Evolutionary conservation across 2,797 vertebrate genomes (phyloP).

Genomic region (Amblyraja radiata): DNA sequence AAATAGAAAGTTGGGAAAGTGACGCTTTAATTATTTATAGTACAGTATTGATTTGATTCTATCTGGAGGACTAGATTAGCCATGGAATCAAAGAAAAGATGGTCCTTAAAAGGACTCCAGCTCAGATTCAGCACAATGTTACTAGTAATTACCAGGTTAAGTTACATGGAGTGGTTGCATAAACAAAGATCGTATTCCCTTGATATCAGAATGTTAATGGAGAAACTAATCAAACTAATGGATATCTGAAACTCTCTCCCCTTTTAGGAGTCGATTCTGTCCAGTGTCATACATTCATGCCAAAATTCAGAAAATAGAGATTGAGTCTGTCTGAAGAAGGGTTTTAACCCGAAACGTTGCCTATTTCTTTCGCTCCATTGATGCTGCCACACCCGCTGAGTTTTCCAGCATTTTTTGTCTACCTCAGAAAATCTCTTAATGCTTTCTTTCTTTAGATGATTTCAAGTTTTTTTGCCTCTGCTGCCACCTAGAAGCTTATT

Average conservation of each 20-base stretch:
- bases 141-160: background rate
- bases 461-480: background rate
- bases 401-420: too few species aligned
- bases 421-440: background rate
- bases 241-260: background rate
- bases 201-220: background rate
- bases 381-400: too few species aligned
- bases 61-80: background rate
- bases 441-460: too few species aligned
- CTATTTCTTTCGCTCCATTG: too few species aligned
- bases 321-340: too few species aligned
- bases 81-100: background rate
- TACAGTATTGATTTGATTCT: background rate
- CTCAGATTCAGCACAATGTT: background rate
- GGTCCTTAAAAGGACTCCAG: background rate
- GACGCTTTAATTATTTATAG: background rate
- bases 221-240: background rate
- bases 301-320: background rate
- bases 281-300: background rate
- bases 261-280: background rate
- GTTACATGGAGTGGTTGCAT: background rate
- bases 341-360: too few species aligned
- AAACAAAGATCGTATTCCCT: background rate
- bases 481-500: background rate
- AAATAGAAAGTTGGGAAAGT: background rate